Evolutionary conservation across 2,113 vertebrate species (phyloP).

Genomic region (Lepus timidus): DNA sequence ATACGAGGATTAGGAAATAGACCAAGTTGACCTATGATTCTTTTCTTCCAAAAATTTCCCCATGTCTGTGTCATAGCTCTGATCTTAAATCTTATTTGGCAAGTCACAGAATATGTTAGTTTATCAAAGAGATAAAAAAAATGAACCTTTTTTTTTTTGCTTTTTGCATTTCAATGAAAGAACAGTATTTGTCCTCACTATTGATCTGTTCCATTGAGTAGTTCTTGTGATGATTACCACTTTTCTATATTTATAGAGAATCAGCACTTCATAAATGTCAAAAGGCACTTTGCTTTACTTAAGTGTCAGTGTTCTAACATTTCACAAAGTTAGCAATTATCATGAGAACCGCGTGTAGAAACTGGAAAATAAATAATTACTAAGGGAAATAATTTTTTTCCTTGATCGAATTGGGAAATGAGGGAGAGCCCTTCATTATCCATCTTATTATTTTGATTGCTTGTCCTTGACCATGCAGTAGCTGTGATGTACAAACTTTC

Average conservation of each 20-base stretch:
- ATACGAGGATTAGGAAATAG: not conserved
- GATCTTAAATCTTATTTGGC: conserved; percentile 78
- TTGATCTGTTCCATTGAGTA: conserved; percentile 71
- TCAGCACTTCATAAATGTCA: conserved; percentile 80
- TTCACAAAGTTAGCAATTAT: conserved; percentile 73
- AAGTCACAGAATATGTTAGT: conserved; percentile 70
- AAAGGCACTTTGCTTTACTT: conserved; percentile 76
- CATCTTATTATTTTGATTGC: not conserved
- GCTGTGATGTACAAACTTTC: not conserved
- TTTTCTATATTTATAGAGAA: conserved; percentile 79
- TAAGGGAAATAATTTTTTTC: conserved; percentile 20
- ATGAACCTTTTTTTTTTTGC: conserved; percentile 12
- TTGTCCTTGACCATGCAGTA: not conserved
- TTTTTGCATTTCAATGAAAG: conserved; percentile 80
- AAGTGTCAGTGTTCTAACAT: conserved; percentile 66
- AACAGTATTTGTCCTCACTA: conserved; percentile 65
- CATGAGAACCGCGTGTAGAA: conserved; percentile 44
- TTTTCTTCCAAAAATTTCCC: conserved; percentile 68
- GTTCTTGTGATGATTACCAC: conserved; percentile 70
- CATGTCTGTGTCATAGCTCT: conserved; percentile 39
- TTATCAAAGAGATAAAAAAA: conserved; percentile 78
- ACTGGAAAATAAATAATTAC: conserved; percentile 69
- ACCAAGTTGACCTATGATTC: conserved; percentile 61
- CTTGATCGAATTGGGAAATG: not conserved
- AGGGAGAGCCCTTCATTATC: not conserved